Percentiles rank a stretch among this genome's conserved stretches.
These are phyloP conservation scores for Zophobas morio DNA, from an alignment of 1,140 invertebrate species.

Conservation along the genomic window DNA sequence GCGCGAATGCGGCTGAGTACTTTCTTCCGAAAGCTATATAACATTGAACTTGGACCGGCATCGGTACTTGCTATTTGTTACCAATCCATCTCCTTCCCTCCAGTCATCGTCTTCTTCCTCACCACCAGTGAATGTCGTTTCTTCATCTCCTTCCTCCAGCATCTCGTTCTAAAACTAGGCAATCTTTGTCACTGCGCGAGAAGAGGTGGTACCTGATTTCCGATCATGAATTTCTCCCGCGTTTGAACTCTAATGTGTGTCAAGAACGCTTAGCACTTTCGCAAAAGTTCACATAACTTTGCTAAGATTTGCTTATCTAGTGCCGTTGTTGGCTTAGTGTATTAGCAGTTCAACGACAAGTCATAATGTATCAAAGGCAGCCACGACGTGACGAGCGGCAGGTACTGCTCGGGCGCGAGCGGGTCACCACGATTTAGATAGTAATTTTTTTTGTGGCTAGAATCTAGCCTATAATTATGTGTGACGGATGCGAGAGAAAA, in stretches of 20 bases:
- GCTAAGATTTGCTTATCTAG: not conserved
- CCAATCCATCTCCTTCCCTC: too few relatives aligned
- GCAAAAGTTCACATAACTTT: conserved; percentile 25
- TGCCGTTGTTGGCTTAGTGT: not conserved
- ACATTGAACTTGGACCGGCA: not conserved
- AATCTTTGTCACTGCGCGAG: conserved; percentile 5
- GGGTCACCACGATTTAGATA: too few relatives aligned
- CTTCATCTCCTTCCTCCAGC: conserved; percentile 10
- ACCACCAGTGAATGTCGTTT: conserved; percentile 6
- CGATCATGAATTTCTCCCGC: conserved; percentile 31
- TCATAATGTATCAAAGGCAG: too few relatives aligned
- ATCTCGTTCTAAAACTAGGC: not conserved
- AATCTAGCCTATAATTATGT: too few relatives aligned
- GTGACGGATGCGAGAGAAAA: too few relatives aligned
- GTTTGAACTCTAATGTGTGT: conserved; percentile 21
- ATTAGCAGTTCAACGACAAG: too few relatives aligned
- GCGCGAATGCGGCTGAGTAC: too few relatives aligned
- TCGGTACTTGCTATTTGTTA: conserved; percentile 6
- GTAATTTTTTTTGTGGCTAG: too few relatives aligned
- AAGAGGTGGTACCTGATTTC: conserved; percentile 26
- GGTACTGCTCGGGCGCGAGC: too few relatives aligned
- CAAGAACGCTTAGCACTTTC: conserved; percentile 41
- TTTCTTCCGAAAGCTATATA: not conserved
- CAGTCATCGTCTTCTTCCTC: not conserved
- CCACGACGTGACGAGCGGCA: too few relatives aligned